phyloP scores from a whole-genome alignment of 1,140 invertebrate species.

The Goniozus legneri region DNA sequence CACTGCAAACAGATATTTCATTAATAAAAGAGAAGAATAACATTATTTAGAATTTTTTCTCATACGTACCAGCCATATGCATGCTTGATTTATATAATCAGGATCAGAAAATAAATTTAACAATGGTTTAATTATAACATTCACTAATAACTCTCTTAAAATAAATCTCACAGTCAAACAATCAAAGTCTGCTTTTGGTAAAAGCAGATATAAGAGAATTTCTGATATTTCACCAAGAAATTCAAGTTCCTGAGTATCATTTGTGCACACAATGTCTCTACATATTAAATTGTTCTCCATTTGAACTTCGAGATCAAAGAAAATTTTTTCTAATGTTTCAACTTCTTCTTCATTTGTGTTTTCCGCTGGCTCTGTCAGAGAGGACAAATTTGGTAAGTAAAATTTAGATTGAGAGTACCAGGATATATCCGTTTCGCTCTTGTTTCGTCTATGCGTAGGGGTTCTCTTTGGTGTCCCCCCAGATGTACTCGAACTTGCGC shows the following conservation, averaged over 20 bases:
- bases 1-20: slow-evolving; percentile 60
- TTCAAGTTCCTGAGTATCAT: slow-evolving; percentile 64
- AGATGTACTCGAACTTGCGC: slow-evolving; percentile 44
- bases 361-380: slow-evolving; percentile 42
- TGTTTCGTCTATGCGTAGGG: slow-evolving; percentile 62
- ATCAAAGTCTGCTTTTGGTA: slow-evolving; percentile 82
- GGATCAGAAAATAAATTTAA: slow-evolving; percentile 84
- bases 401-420: slow-evolving; percentile 60
- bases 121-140: slow-evolving; percentile 75
- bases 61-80: slow-evolving; percentile 82
- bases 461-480: slow-evolving; percentile 54
- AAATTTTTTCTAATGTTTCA: slow-evolving; percentile 67
- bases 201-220: slow-evolving; percentile 77
- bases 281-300: slow-evolving; percentile 77
- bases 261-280: slow-evolving; percentile 65
- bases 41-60: background rate
- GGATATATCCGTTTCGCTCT: slow-evolving; percentile 68
- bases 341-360: slow-evolving; percentile 31
- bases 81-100: slow-evolving; percentile 90
- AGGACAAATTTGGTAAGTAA: slow-evolving; percentile 48
- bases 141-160: slow-evolving; percentile 77
- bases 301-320: slow-evolving; percentile 84
- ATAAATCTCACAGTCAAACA: slow-evolving; percentile 77
- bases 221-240: slow-evolving; percentile 83
- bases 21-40: background rate